These are phyloP conservation scores for Eubucco bourcierii DNA, from an alignment of 2,113 vertebrate genomes.

Conservation along the genomic window DNA sequence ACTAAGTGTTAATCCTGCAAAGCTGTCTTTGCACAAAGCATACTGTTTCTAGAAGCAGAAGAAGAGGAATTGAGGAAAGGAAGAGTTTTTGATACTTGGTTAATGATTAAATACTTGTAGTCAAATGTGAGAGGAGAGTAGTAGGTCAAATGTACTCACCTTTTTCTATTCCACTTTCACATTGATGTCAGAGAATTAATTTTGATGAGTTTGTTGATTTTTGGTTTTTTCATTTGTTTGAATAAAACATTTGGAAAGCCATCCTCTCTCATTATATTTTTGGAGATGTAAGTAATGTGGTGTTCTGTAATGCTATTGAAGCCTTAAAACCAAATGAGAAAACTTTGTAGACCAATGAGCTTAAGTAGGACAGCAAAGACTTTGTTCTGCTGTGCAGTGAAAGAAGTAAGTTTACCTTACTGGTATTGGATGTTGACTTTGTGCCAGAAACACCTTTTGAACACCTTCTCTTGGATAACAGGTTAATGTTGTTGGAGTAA, in stretches of 20 bases:
- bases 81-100: background rate
- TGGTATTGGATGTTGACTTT: conserved; percentile 27
- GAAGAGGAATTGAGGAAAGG: background rate
- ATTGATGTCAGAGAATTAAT: background rate
- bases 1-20: background rate
- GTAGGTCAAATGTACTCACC: background rate
- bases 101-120: background rate
- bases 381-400: conserved; percentile 64
- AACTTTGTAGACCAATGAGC: conserved; percentile 41
- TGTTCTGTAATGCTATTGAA: conserved; percentile 62
- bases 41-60: background rate
- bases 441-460: conserved; percentile 57
- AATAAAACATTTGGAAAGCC: background rate
- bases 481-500: conserved; percentile 24
- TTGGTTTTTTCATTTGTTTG: background rate
- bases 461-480: conserved; percentile 60
- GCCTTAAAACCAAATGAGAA: conserved; percentile 48
- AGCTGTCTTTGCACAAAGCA: background rate
- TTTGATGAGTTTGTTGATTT: background rate
- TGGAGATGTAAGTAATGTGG: conserved; percentile 14
- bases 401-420: conserved; percentile 50
- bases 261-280: background rate
- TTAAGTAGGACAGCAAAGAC: conserved; percentile 71
- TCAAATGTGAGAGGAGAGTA: background rate
- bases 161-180: background rate